Conservation (phyloP, 2,797 vertebrate species). For the Lophotriccus pileatus region DNA sequence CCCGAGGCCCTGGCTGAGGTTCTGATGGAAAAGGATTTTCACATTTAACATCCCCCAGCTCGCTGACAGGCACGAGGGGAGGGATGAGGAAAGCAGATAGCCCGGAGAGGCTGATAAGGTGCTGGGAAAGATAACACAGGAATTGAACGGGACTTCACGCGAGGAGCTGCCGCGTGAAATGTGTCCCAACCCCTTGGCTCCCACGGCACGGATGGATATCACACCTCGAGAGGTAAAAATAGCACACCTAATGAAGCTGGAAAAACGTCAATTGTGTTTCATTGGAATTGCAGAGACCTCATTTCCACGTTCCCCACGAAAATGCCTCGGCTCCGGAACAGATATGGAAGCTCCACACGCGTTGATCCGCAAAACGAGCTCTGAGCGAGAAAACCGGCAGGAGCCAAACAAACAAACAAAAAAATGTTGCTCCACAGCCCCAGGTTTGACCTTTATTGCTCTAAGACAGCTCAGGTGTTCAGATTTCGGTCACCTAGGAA, state of each 20-base stretch:
- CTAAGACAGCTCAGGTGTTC: not conserved
- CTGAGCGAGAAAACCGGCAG: not conserved
- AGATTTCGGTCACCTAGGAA: not conserved
- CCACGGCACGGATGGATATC: not conserved
- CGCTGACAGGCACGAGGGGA: not conserved
- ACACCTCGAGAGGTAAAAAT: conserved; percentile 28
- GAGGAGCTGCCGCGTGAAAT: not conserved
- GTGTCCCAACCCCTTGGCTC: not conserved
- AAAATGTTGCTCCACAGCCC: not conserved
- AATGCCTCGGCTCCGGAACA: not conserved
- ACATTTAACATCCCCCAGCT: not conserved
- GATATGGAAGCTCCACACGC: accelerated
- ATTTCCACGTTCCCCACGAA: conserved; percentile 1
- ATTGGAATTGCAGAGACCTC: conserved; percentile 13
- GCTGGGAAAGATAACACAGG: conserved; percentile 22
- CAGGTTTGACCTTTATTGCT: not conserved
- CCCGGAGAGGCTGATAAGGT: not conserved
- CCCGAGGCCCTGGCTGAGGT: accelerated
- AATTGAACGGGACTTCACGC: not conserved
- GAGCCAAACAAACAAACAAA: not conserved
- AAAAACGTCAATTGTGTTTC: not conserved
- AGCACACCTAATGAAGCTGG: conserved; percentile 30
- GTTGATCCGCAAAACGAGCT: not conserved
- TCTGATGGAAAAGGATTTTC: not conserved
- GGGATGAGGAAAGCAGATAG: not conserved